These are phyloP conservation scores for Sebastes kiyomatsui DNA, from an alignment of 2,797 vertebrate genomes.

Conservation along the genomic window DNA sequence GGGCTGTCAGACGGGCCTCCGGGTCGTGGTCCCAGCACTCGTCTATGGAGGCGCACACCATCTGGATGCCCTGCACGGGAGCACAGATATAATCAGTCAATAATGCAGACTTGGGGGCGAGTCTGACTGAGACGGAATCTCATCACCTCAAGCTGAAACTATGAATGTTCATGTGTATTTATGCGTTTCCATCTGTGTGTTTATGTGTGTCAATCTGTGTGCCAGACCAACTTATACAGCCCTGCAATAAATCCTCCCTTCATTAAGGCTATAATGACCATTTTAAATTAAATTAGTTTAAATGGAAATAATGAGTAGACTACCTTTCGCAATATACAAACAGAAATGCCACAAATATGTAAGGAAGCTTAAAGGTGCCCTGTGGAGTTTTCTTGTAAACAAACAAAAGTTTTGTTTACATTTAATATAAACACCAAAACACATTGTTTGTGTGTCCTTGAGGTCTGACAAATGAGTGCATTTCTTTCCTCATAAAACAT, in stretches of 20 bases:
- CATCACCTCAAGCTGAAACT: neutral
- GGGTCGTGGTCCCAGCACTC: slow-evolving; percentile 99
- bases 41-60: slow-evolving; percentile 90
- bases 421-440: neutral
- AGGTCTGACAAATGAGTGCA: neutral
- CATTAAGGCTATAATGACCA: neutral
- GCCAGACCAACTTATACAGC: neutral
- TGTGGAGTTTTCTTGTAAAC: neutral
- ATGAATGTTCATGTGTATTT: neutral
- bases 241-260: neutral
- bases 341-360: neutral
- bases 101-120: neutral
- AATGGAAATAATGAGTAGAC: neutral
- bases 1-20: slow-evolving; percentile 93
- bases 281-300: neutral
- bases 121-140: neutral
- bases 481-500: neutral
- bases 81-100: slow-evolving; percentile 26
- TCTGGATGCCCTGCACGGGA: slow-evolving; percentile 89
- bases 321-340: neutral
- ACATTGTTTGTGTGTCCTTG: neutral
- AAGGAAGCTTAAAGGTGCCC: neutral
- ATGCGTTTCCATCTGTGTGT: neutral
- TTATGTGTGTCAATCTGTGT: neutral
- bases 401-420: neutral